These are phyloP conservation scores for Grapholita molesta DNA, from an alignment of 1,140 invertebrate genomes.

Conservation along the genomic window DNA sequence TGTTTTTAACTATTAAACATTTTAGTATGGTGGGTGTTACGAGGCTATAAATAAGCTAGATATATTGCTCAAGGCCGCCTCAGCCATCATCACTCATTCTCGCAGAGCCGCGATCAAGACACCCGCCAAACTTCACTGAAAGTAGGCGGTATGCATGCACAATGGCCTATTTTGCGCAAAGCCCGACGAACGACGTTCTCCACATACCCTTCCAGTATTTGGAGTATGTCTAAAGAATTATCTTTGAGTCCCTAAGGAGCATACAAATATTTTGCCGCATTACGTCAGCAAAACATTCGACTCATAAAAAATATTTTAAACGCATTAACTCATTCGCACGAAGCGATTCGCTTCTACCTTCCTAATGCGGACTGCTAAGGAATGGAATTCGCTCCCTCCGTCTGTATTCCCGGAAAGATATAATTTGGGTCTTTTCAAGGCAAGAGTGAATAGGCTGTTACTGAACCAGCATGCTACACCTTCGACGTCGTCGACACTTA, in stretches of 20 bases:
- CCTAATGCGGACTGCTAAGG: too few species aligned
- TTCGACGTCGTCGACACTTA: too few species aligned
- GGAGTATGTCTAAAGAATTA: slow-evolving; percentile 1
- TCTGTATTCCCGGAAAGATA: too few species aligned
- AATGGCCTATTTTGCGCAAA: background rate
- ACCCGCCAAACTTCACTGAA: background rate
- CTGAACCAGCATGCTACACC: too few species aligned
- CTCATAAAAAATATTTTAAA: too few species aligned
- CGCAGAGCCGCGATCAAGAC: slow-evolving; percentile 4
- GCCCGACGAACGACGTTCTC: background rate
- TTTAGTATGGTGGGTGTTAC: too few species aligned
- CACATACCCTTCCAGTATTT: background rate
- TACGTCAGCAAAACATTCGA: background rate
- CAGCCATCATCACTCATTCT: slow-evolving; percentile 2
- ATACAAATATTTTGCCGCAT: background rate
- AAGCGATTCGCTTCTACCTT: too few species aligned
- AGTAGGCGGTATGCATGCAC: slow-evolving; percentile 13
- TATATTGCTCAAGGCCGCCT: background rate
- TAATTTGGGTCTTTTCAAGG: too few species aligned
- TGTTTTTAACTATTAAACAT: too few species aligned
- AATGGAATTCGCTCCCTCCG: too few species aligned
- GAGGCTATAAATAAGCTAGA: background rate
- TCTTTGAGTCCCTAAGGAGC: background rate
- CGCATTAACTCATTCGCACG: too few species aligned
- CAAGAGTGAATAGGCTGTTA: too few species aligned